Base-by-base conservation (phyloP, 2,888 invertebrate species). In the Papilio protenor region DNA sequence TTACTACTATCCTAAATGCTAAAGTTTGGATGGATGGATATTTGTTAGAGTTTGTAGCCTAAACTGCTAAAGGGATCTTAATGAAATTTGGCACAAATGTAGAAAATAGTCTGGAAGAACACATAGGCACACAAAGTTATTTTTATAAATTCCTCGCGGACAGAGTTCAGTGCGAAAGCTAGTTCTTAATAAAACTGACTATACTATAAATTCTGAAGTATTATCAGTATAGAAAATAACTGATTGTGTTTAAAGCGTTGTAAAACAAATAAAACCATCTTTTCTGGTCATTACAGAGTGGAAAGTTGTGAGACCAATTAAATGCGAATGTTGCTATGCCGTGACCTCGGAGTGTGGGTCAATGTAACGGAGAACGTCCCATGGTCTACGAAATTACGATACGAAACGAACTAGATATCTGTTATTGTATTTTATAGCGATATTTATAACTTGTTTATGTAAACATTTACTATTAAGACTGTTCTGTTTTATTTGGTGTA, bases 311-410 rank as follows among this genome's bases (percentile, higher is more conserved):
- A 57, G 21, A 57, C 57, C 55, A 14, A 14, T 47, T 40, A 3
- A 45, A 27, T 72, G 8, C 27, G 23, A 52, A 52, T 72, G 40
- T 40, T 72, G 27, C 55, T 27, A 52, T 40, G 33, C 40, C 64
- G 61, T 14, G 45, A 72, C 76, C 72, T 72, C 61, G 72, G 33
- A 52, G 55, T 64, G 59, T 64, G 45, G 76, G 71, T 77, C 72
- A 77, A 64, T 77, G 76, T 55, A 77, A 77, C 76, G 27, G 40
- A 33, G 47, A 27, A 23, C n/a, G 66, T 64, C 27, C 23, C 21
- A 27, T 57, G 55, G 40, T 12, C 59, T 18, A 1, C 27, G 16
- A 33, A 64, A 64, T 61, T 27, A 16, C 27, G 61, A n/a, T 23
- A 33, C 64, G 64, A 57, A 21, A 57, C 21, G 11, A 64, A 33